Base-by-base conservation (phyloP, 2,113 vertebrate genomes). In the Thunnus thynnus region DNA sequence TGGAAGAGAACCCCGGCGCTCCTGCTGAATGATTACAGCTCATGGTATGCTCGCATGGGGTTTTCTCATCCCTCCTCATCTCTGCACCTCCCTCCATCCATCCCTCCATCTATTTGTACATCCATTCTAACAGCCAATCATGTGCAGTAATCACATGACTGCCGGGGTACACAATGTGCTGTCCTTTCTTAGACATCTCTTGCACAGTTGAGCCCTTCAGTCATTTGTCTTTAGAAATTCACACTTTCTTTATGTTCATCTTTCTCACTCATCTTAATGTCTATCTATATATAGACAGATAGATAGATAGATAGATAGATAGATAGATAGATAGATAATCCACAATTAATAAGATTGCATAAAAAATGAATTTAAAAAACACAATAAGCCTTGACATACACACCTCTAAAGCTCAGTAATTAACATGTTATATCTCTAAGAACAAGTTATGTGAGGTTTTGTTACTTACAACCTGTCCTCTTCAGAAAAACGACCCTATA, bases 21-120 rank as follows among this genome's bases (percentile, higher is more conserved):
- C 50, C 61, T 46, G 60, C 75, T 78, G 86, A 89, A 86, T 86
- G 85, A 88, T 89, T 89, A 83, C 78, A 88, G 81, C 71, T 76
- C 83, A 80, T 64, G 65, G 63, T 80, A 72, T 75, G 73, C 80
- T 84, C 58, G n/a, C 69, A 76, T 68, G 55, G 63, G 68, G 55
- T 74, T 89, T 78, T 83, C 78, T 82, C 65, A 58, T 64, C 54
- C 32, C 32, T 48, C 9, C 46, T 56, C 64, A 52, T 20, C 67
- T 64, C 50, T 14, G 7, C 22, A 25, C 62, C 77, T 80, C 67
- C 25, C 71, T 27, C 50, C 77, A 74, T 80, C 64, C 27, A 63
- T 72, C 61, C 63, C 54, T 73, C 48, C 25, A 61, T 73, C 61
- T 58, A 44, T 78, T 25, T 57, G 47, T 57, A 74, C 18, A 80